These are phyloP conservation scores for Macrochelys suwanniensis DNA, from an alignment of 2,797 vertebrate species.

Conservation along the genomic window DNA sequence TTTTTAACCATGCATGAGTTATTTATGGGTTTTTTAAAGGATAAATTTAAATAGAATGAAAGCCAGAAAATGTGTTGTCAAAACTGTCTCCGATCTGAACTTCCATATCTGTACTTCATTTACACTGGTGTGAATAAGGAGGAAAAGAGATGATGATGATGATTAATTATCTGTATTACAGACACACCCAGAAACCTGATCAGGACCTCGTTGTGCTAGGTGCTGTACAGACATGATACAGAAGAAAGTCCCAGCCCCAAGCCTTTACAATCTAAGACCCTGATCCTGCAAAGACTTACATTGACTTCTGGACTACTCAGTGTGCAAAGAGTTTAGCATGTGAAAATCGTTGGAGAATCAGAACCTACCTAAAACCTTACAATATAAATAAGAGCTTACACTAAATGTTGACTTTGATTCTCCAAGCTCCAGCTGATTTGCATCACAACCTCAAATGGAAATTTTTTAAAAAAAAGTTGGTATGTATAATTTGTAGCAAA, in stretches of 20 bases:
- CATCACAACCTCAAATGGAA: constrained; percentile 7
- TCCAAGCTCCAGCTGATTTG: constrained; percentile 45
- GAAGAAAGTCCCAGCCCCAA: fast-evolving
- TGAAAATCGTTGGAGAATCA: neutral
- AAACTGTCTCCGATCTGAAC: neutral
- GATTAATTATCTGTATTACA: neutral
- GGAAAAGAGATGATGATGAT: neutral
- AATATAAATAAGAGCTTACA: neutral
- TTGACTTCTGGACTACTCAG: neutral
- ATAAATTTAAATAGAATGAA: neutral
- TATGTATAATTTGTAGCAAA: constrained; percentile 50
- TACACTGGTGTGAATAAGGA: neutral
- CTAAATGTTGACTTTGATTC: neutral
- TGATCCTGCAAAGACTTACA: neutral
- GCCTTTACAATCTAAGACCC: neutral
- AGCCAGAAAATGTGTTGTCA: neutral
- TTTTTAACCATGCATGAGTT: fast-evolving
- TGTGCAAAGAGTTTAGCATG: fast-evolving
- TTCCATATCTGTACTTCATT: neutral
- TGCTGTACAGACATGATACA: neutral
- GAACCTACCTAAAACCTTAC: neutral
- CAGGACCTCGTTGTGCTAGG: fast-evolving
- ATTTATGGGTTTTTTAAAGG: neutral
- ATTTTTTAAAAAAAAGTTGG: constrained; percentile 16
- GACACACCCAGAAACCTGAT: fast-evolving